These are phyloP conservation scores for Drosophila lini DNA, from an alignment of 1,140 invertebrate genomes.

Conservation along the genomic window DNA sequence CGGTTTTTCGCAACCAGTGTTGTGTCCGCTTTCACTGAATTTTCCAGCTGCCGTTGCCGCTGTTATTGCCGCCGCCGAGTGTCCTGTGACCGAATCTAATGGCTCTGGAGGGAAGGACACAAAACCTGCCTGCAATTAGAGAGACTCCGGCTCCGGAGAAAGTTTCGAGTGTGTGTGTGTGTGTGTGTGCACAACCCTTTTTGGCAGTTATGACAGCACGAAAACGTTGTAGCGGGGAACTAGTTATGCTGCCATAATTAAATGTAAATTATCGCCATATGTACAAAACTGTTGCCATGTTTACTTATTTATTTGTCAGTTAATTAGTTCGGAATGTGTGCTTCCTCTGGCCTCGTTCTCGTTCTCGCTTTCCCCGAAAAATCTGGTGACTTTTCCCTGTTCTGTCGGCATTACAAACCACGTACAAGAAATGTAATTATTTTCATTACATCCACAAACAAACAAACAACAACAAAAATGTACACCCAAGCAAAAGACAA, in stretches of 20 bases:
- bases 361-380: slow-evolving; percentile 2
- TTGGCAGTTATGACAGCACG: slow-evolving; percentile 45
- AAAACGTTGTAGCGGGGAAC: slow-evolving; percentile 36
- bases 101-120: slow-evolving; percentile 25
- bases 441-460: slow-evolving; percentile 59
- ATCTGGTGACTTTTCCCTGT: slow-evolving; percentile 42
- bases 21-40: slow-evolving; percentile 28
- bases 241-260: slow-evolving; percentile 63
- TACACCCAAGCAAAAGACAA: slow-evolving; percentile 34
- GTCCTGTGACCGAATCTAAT: slow-evolving; percentile 38
- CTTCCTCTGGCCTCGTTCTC: neutral
- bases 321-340: slow-evolving; percentile 53
- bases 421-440: slow-evolving; percentile 75
- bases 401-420: slow-evolving; percentile 44
- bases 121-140: slow-evolving; percentile 53
- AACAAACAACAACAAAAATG: slow-evolving; percentile 25
- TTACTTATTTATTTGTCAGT: slow-evolving; percentile 65
- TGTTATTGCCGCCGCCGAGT: slow-evolving; percentile 19
- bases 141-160: slow-evolving; percentile 16
- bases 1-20: slow-evolving; percentile 24
- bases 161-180: slow-evolving; percentile 8
- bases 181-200: slow-evolving; percentile 40
- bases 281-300: slow-evolving; percentile 60
- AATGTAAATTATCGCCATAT: slow-evolving; percentile 70
- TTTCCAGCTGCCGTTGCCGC: slow-evolving; percentile 11